phyloP scores from a whole-genome alignment of 2,797 vertebrate genomes.

The Pangasius larnaudii region DNA sequence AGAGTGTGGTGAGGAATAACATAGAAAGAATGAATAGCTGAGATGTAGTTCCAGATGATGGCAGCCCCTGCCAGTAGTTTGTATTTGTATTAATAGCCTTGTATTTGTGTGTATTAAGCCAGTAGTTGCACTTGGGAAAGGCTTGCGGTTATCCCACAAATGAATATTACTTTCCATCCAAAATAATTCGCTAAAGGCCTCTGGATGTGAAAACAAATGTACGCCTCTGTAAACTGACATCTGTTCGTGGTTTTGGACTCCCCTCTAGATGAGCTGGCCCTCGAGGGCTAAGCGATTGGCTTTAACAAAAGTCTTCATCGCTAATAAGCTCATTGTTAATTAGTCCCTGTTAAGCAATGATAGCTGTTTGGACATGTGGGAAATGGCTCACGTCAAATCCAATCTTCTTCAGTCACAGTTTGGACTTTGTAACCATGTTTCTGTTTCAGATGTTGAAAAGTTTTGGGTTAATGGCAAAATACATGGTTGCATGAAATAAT shows the following conservation, averaged over 20 bases:
- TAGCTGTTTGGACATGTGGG: background rate
- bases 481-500: background rate
- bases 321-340: constrained; percentile 32
- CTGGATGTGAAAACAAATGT: constrained; percentile 57
- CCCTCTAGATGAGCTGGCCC: constrained; percentile 28
- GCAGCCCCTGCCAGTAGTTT: constrained; percentile 42
- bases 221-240: constrained; percentile 56
- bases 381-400: background rate
- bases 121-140: constrained; percentile 38
- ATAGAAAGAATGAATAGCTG: constrained; percentile 26
- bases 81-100: constrained; percentile 22
- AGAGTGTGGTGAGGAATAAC: background rate
- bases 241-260: constrained; percentile 57
- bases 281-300: constrained; percentile 29
- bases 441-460: background rate
- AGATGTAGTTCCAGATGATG: constrained; percentile 32
- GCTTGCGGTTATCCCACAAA: constrained; percentile 54
- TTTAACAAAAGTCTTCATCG: constrained; percentile 34
- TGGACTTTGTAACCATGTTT: background rate
- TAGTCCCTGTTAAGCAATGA: background rate
- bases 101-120: constrained; percentile 47
- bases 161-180: constrained; percentile 56
- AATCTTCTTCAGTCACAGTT: background rate
- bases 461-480: background rate
- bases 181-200: constrained; percentile 54